phyloP scores from a whole-genome alignment of 2,113 vertebrate species.

The Tapirus terrestris region DNA sequence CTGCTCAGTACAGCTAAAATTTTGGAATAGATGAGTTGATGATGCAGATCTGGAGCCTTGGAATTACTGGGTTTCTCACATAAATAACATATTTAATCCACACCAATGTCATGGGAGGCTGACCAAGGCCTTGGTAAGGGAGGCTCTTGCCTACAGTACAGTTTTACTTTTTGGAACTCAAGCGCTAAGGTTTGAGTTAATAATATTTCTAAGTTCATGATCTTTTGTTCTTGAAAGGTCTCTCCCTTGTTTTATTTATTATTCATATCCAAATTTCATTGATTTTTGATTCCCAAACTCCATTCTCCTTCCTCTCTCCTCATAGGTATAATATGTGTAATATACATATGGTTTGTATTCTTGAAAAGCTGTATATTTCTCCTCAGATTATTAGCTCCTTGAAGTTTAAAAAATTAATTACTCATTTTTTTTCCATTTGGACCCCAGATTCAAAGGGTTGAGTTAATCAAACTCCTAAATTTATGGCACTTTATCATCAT shows the following conservation, averaged over 20 bases:
- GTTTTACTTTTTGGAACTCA: neutral
- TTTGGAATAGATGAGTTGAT: neutral
- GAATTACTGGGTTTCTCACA: neutral
- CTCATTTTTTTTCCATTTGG: neutral
- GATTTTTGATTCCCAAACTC: neutral
- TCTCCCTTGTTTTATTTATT: neutral
- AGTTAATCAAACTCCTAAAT: neutral
- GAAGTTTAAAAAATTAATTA: neutral
- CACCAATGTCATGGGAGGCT: neutral
- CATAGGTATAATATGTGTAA: neutral
- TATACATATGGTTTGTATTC: neutral
- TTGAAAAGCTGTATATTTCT: neutral
- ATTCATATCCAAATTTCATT: neutral
- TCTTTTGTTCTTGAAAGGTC: neutral
- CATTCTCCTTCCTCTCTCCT: neutral
- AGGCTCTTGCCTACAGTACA: neutral
- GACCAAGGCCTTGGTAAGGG: too few relatives aligned
- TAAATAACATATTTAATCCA: neutral
- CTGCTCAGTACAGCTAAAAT: neutral
- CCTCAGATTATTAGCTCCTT: neutral
- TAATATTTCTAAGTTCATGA: neutral
- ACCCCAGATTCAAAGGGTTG: neutral
- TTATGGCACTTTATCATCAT: neutral
- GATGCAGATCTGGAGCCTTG: neutral
- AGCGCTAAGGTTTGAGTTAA: neutral